Evolutionary conservation across 2,888 invertebrate genomes (phyloP).

Genomic region (Acanthosepion lycidas): DNA sequence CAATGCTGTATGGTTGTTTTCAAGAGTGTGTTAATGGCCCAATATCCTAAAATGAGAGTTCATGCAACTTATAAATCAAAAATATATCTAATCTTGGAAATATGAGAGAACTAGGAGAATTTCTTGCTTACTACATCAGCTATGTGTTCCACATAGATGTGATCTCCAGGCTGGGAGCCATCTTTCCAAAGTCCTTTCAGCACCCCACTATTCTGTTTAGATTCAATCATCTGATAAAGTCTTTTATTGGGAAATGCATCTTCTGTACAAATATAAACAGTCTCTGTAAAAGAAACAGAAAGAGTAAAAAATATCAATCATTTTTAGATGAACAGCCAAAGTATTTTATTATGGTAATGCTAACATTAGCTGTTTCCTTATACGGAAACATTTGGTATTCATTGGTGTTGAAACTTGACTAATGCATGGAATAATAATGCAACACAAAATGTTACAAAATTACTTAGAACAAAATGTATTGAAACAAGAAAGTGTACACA

Average conservation of each 20-base stretch:
- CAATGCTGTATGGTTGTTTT: no score
- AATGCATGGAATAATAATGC: no score
- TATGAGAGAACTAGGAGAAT: background rate
- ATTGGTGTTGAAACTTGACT: no score
- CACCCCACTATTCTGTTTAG: background rate
- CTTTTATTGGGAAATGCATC: conserved; percentile 84
- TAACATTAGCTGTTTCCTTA: no score
- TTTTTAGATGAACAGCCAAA: background rate
- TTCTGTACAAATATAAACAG: conserved; percentile 86
- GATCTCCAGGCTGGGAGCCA: conserved; percentile 74
- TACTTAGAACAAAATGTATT: no score
- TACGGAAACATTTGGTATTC: no score
- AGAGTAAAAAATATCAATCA: background rate
- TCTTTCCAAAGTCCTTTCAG: background rate
- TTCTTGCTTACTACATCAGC: conserved; percentile 77
- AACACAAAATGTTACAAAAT: no score
- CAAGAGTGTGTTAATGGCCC: no score
- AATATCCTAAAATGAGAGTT: no score
- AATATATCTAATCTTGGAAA: background rate
- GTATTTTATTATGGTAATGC: no score
- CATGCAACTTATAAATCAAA: no score
- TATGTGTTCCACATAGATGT: conserved; percentile 82
- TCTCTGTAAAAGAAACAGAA: conserved; percentile 73
- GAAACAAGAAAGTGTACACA: no score
- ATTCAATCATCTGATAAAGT: conserved; percentile 77